Evolutionary conservation across 2,888 invertebrate species (phyloP).

Genomic region (Zaprionus lineosus): DNA sequence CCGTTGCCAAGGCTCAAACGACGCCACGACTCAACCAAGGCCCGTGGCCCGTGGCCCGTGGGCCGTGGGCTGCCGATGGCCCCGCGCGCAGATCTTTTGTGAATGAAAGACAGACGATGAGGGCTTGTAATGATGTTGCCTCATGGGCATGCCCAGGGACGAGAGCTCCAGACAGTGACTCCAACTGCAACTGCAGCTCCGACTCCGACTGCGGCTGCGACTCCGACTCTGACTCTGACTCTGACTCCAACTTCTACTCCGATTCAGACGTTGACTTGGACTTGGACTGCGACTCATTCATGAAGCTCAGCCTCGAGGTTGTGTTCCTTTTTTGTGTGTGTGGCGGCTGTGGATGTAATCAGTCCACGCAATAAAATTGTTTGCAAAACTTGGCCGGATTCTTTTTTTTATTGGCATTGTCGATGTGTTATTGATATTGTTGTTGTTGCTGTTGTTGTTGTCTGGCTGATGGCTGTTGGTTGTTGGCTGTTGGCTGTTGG

Average conservation of each 20-base stretch:
- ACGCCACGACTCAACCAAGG: conserved; percentile 11
- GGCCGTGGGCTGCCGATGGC: background rate
- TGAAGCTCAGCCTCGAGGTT: conserved; percentile 60
- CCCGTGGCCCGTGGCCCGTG: conserved; percentile 45
- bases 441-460: conserved; percentile 31
- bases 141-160: conserved; percentile 32
- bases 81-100: conserved; percentile 33
- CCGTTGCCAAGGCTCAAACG: conserved; percentile 54
- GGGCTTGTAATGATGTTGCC: conserved; percentile 49
- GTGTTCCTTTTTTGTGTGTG: conserved; percentile 34
- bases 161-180: conserved; percentile 10
- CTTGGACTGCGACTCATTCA: conserved; percentile 64
- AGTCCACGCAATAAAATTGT: conserved; percentile 80
- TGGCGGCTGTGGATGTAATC: conserved; percentile 69
- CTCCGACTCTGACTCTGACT: conserved; percentile 11
- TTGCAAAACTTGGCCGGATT: conserved; percentile 61
- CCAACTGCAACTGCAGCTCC: background rate
- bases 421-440: conserved; percentile 24
- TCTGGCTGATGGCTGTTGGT: too few species aligned
- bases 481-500: too few species aligned
- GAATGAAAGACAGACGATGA: conserved; percentile 53
- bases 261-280: background rate
- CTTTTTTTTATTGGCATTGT: conserved; percentile 63
- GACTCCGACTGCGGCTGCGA: conserved; percentile 2
- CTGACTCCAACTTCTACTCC: background rate